Conservation (phyloP, 2,797 vertebrate species). For the Lutjanus campechanus region DNA sequence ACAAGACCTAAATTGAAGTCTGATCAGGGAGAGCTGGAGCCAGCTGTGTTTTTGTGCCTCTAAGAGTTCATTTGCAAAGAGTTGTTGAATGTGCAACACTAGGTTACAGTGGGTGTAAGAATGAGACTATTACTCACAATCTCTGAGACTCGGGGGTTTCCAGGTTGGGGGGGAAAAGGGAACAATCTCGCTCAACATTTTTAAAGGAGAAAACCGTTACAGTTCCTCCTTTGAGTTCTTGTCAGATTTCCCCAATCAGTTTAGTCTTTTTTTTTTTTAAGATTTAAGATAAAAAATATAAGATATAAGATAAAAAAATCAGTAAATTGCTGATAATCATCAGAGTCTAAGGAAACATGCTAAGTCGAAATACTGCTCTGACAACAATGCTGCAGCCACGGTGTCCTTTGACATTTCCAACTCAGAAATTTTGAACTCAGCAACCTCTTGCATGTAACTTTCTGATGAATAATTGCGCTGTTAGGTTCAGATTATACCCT, state of each 20-base stretch:
- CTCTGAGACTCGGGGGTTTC: neutral
- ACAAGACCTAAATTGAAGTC: slow-evolving; percentile 18
- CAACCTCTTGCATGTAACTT: neutral
- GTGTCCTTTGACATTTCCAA: no score
- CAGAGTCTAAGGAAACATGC: no score
- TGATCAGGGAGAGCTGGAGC: slow-evolving; percentile 8
- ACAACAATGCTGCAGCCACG: no score
- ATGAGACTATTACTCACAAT: neutral
- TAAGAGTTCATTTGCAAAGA: neutral
- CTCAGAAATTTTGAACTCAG: neutral
- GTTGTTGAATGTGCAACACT: neutral
- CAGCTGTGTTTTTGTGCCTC: slow-evolving; percentile 7
- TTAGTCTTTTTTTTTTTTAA: neutral
- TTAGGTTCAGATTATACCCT: neutral
- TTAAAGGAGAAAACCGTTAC: neutral
- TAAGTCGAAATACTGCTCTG: no score
- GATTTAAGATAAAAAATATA: no score
- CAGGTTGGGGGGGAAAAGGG: neutral
- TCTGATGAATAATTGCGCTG: neutral
- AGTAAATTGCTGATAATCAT: no score
- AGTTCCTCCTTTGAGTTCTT: neutral
- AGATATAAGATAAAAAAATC: no score
- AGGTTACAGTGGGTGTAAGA: neutral
- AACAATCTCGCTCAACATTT: neutral
- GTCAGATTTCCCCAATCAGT: neutral